Evolutionary conservation across 2,113 vertebrate genomes (phyloP).

Genomic region (Oenanthe melanoleuca): DNA sequence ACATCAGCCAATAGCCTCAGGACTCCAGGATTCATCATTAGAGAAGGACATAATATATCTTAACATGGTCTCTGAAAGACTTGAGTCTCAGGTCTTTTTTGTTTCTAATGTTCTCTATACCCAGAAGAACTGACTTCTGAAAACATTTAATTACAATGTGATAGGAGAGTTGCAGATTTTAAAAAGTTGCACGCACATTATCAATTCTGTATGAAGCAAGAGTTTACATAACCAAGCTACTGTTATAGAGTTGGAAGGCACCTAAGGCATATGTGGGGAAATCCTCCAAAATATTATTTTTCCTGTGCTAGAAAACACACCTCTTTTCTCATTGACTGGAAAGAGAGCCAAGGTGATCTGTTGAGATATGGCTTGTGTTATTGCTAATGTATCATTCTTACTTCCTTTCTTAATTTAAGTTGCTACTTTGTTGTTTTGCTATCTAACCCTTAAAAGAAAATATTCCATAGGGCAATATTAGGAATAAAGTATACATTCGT

Average conservation of each 20-base stretch:
- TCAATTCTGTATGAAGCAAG: background rate
- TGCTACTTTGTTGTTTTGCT: background rate
- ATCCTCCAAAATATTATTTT: background rate
- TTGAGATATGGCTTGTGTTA: background rate
- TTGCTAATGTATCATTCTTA: background rate
- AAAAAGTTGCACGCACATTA: background rate
- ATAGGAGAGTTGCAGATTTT: background rate
- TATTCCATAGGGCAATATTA: background rate
- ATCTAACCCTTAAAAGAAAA: background rate
- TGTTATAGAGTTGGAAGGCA: background rate
- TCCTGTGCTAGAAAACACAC: background rate
- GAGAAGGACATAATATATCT: background rate
- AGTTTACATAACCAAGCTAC: background rate
- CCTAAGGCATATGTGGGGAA: background rate
- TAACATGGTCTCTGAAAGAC: background rate
- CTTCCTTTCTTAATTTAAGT: background rate
- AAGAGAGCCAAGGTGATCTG: background rate
- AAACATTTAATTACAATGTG: background rate
- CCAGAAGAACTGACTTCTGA: background rate
- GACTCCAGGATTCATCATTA: background rate
- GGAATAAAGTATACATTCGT: background rate
- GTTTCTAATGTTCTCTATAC: background rate
- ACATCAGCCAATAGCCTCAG: background rate
- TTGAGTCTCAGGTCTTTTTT: background rate
- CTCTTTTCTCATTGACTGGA: background rate